A percentile compares a stretch with the other conserved stretches of the same genome.
phyloP scores from a whole-genome alignment of 2,888 invertebrate genomes.

The Limnephilus marmoratus region DNA sequence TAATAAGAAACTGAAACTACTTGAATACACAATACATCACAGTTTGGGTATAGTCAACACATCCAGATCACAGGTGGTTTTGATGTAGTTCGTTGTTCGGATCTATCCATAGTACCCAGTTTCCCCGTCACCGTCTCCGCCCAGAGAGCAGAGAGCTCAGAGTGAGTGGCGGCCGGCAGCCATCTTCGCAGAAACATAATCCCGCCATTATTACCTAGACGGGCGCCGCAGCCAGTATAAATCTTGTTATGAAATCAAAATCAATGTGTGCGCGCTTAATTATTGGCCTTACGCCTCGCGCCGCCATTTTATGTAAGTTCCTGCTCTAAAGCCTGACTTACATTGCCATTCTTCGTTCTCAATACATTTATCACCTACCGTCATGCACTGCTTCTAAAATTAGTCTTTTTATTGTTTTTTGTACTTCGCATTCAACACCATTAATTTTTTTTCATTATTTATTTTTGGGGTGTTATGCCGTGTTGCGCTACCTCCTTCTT shows the following conservation, averaged over 20 bases:
- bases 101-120: not conserved
- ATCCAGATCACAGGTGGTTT: no score
- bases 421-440: no score
- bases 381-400: not conserved
- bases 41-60: no score
- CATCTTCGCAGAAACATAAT: constrained; percentile 59
- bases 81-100: not conserved
- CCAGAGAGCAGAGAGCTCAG: not conserved
- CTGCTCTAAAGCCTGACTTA: not conserved
- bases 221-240: constrained; percentile 62
- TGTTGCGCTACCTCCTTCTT: no score
- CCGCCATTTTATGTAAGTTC: constrained; percentile 42
- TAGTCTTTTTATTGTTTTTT: not conserved
- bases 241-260: constrained; percentile 62
- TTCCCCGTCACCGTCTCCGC: not conserved
- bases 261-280: constrained; percentile 55
- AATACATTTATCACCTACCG: not conserved
- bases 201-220: constrained; percentile 58
- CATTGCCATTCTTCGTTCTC: not conserved
- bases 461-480: no score
- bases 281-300: constrained; percentile 42
- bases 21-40: no score
- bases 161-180: constrained; percentile 36
- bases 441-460: no score
- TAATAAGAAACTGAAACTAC: no score